Conservation (phyloP, 2,113 vertebrate species). For the Eonycteris spelaea region DNA sequence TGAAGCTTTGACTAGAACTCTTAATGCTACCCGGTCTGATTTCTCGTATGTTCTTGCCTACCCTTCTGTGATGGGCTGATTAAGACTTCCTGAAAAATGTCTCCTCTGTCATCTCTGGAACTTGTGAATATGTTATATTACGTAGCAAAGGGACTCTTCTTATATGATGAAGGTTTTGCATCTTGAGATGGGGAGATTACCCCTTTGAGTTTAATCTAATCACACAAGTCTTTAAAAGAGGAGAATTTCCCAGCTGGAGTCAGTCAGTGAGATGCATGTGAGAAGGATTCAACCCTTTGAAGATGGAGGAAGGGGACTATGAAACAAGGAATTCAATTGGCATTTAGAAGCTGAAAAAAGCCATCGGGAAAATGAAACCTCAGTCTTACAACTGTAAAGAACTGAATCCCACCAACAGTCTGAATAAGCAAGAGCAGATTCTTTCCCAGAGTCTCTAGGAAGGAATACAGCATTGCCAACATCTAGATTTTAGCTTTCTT, state of each 20-base stretch:
- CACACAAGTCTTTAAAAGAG: neutral
- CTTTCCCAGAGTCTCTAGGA: neutral
- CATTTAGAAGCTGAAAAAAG: neutral
- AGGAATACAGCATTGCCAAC: neutral
- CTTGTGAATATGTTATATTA: neutral
- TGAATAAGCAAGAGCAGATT: neutral
- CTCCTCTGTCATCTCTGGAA: neutral
- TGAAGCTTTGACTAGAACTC: neutral
- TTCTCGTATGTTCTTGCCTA: neutral
- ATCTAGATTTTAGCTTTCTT: neutral
- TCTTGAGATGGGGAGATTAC: neutral
- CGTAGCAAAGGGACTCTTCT: neutral
- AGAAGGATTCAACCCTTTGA: neutral
- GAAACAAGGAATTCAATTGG: neutral
- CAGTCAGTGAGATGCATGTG: neutral
- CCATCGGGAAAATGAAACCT: neutral
- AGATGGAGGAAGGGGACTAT: neutral
- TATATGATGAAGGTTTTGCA: neutral
- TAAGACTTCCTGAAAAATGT: neutral
- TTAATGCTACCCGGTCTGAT: neutral
- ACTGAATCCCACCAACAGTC: neutral
- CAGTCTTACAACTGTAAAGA: neutral
- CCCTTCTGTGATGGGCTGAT: neutral
- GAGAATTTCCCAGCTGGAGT: neutral
- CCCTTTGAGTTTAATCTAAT: neutral